phyloP scores from a whole-genome alignment of 2,797 vertebrate genomes.

The Setipinna tenuifilis region DNA sequence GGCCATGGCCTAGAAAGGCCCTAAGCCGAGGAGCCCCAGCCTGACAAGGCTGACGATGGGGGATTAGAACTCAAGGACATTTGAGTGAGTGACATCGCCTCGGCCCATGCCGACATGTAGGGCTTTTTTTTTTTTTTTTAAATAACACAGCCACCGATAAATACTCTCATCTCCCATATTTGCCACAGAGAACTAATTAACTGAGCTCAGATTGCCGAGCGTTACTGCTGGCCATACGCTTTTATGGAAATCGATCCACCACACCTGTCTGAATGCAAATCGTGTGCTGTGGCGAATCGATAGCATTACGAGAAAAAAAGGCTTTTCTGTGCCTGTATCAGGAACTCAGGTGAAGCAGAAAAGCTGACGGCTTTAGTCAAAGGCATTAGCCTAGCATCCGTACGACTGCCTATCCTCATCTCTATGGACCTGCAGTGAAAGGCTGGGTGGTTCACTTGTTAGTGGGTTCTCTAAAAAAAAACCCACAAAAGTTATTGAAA shows the following conservation, averaged over 20 bases:
- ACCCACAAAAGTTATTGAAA: not conserved
- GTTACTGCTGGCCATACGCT: not conserved
- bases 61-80: constrained; percentile 13
- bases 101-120: not conserved
- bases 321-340: not conserved
- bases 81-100: not conserved
- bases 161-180: not conserved
- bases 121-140: not conserved
- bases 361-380: not conserved
- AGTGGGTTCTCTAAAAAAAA: not conserved
- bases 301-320: not conserved
- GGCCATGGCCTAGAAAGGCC: constrained; percentile 8
- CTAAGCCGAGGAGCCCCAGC: not conserved
- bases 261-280: constrained; percentile 12
- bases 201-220: not conserved
- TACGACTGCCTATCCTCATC: not conserved
- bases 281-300: not conserved
- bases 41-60: constrained; percentile 12
- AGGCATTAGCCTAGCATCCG: not conserved
- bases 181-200: not conserved
- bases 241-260: not conserved
- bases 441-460: not conserved
- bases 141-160: constrained; percentile 14
- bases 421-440: too few relatives aligned
- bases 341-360: not conserved